A percentile compares a stretch with the other conserved stretches of the same genome.
Evolutionary conservation across 1,140 invertebrate genomes (phyloP).

Genomic region (Neoseiulus cucumeris): DNA sequence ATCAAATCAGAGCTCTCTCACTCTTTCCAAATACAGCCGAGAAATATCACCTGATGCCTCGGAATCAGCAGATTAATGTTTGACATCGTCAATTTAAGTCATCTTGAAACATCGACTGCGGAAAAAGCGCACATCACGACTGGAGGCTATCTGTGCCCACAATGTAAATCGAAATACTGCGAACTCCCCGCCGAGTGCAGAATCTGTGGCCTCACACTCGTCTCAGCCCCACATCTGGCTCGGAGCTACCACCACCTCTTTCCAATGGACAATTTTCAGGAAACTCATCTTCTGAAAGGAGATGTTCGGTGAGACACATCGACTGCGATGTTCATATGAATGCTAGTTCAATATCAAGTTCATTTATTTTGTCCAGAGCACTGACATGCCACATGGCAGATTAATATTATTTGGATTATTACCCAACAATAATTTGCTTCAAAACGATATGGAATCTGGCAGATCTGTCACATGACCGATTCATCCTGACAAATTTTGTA

Average conservation of each 20-base stretch:
- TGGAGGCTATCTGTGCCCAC: constrained; percentile 79
- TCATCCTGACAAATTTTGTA: too few species aligned
- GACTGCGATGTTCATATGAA: too few species aligned
- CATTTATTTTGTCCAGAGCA: too few species aligned
- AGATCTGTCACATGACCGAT: too few species aligned
- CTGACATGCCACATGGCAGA: too few species aligned
- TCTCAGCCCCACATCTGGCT: constrained; percentile 88
- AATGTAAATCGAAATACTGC: constrained; percentile 91
- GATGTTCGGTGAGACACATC: background rate
- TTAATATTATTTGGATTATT: too few species aligned
- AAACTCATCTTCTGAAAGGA: constrained; percentile 26
- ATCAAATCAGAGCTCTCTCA: too few species aligned
- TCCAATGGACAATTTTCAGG: constrained; percentile 62
- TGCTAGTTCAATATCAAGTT: too few species aligned
- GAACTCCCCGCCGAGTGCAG: constrained; percentile 90
- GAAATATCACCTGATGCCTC: too few species aligned
- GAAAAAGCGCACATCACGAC: constrained; percentile 32
- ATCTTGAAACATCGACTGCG: constrained; percentile 45
- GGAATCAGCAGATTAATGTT: too few species aligned
- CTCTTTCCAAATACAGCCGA: too few species aligned
- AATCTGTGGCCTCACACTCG: constrained; percentile 78
- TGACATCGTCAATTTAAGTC: constrained; percentile 32
- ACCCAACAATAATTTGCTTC: background rate
- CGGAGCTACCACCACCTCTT: constrained; percentile 92
- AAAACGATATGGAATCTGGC: too few species aligned